Evolutionary conservation across 2,113 vertebrate species (phyloP), one percentile per base, ranked within the genome.

Genomic region (Lamprotornis superbus): DNA sequence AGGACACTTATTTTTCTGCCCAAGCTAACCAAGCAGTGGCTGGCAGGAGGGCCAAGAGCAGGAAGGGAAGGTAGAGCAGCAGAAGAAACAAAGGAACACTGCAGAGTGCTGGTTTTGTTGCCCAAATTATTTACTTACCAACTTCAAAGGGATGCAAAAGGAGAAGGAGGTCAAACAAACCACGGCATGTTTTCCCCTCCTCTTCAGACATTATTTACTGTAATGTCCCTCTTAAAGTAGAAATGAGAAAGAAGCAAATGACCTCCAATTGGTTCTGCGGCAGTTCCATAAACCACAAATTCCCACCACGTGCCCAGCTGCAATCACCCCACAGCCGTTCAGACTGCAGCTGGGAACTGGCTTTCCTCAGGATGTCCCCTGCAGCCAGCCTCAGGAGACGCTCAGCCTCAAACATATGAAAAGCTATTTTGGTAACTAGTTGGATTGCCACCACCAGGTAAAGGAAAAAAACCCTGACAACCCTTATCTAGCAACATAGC

Each of bases 61-160:
- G 80, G 28, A 93, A 89, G 31, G 31, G 61, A 92, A 95, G 70
- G 89, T 39, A 87, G 42, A 93, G 44, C n/a, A 60, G 39, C 53
- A 93, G 86, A 78, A 93, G 56, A 82, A 96, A 95, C 80, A 96
- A 94, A 96, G 80, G 23, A 87, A 87, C 61, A 50, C 56, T 87
- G 80, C 82, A 47, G 77, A 90, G 61, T 53, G 69, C 39, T 23
- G 40, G 65, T 73, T 93, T 95, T 31, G 2, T 83, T 94, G 37
- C 83, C 46, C 73, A 84, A 90, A 95, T 92, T 94, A 95, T 94
- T 97, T 96, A 94, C 80, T 93, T 91, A 82, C 53, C 16, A 64
- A 46, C 92, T 92, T 96, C 93, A 97, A 97, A 96, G 61, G 57
- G 73, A 90, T 89, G 80, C 57, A 94, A 89, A 86, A 79, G 56